A percentile compares a stretch with the other conserved stretches of the same genome.
Conservation (phyloP, 2,888 invertebrate genomes). For the Neocrepidodera transversa region DNA sequence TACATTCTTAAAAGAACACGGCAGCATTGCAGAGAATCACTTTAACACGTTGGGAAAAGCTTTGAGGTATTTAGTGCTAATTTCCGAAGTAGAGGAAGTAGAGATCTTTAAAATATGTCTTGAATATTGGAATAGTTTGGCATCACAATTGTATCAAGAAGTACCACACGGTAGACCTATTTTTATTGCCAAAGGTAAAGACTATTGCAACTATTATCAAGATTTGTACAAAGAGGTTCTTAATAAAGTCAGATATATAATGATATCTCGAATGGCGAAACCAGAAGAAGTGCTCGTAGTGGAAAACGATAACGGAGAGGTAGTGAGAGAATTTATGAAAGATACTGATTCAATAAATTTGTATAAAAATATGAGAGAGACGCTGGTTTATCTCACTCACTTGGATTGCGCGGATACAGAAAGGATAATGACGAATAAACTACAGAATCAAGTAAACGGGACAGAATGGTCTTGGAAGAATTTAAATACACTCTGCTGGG, state of each 20-base stretch:
- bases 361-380: slow-evolving; percentile 99
- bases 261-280: slow-evolving; percentile 99
- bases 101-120: slow-evolving; percentile 99
- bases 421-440: slow-evolving; percentile 97
- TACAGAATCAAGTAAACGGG: slow-evolving; percentile 98
- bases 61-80: slow-evolving; percentile 84
- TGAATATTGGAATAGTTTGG: slow-evolving; percentile 97
- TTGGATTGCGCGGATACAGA: slow-evolving; percentile 98
- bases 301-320: slow-evolving; percentile 99
- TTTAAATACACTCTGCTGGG: slow-evolving; percentile 99
- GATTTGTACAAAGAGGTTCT: slow-evolving; percentile 79
- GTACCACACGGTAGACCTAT: slow-evolving; percentile 51
- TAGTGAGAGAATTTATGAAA: slow-evolving; percentile 99
- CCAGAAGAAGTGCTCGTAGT: slow-evolving; percentile 99
- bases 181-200: slow-evolving; percentile 46
- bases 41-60: slow-evolving; percentile 80
- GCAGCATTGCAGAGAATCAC: slow-evolving; percentile 82
- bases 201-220: slow-evolving; percentile 27
- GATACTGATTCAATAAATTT: slow-evolving; percentile 99
- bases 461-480: slow-evolving; percentile 99
- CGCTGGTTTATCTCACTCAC: slow-evolving; percentile 97
- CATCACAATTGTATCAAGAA: slow-evolving; percentile 86
- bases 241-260: slow-evolving; percentile 90
- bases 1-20: slow-evolving; percentile 96
- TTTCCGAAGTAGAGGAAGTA: slow-evolving; percentile 98